These are phyloP conservation scores for Tenthredo distinguenda DNA, from an alignment of 2,888 invertebrate species.

Conservation along the genomic window DNA sequence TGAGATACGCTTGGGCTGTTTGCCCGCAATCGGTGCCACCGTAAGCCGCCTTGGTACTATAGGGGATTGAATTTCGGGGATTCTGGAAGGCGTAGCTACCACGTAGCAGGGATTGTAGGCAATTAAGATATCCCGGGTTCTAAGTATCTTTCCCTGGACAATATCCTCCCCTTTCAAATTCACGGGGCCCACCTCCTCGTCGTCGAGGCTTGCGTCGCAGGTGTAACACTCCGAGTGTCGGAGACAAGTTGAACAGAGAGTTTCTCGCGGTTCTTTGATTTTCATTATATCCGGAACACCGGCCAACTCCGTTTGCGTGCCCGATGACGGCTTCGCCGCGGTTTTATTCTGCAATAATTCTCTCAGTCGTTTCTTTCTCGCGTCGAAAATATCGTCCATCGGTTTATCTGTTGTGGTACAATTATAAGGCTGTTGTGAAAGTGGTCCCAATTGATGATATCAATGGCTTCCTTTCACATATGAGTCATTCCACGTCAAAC, in stretches of 20 bases:
- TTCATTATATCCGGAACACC: slow-evolving; percentile 61
- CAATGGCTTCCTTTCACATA: neutral
- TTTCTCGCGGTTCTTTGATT: slow-evolving; percentile 57
- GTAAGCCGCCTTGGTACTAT: neutral
- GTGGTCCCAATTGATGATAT: neutral
- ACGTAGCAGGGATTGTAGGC: slow-evolving; percentile 64
- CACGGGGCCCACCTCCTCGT: neutral
- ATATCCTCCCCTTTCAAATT: slow-evolving; percentile 18
- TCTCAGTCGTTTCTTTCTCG: slow-evolving; percentile 60
- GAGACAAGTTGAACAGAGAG: slow-evolving; percentile 60
- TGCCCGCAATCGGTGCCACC: neutral
- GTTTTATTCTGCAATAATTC: slow-evolving; percentile 58
- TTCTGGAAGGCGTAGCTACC: slow-evolving; percentile 55
- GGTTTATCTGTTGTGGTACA: slow-evolving; percentile 54
- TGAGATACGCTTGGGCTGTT: neutral
- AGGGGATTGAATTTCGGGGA: neutral
- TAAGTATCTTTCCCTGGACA: slow-evolving; percentile 53
- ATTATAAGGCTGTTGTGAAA: neutral
- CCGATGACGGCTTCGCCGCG: slow-evolving; percentile 57
- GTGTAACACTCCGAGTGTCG: slow-evolving; percentile 59
- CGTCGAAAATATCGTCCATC: slow-evolving; percentile 57
- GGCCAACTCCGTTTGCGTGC: slow-evolving; percentile 61
- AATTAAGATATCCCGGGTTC: slow-evolving; percentile 65
- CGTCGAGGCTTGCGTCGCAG: slow-evolving; percentile 52
- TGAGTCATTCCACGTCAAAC: no score